Conservation (phyloP, 2,888 invertebrate species). For the Flexamia atlantica region DNA sequence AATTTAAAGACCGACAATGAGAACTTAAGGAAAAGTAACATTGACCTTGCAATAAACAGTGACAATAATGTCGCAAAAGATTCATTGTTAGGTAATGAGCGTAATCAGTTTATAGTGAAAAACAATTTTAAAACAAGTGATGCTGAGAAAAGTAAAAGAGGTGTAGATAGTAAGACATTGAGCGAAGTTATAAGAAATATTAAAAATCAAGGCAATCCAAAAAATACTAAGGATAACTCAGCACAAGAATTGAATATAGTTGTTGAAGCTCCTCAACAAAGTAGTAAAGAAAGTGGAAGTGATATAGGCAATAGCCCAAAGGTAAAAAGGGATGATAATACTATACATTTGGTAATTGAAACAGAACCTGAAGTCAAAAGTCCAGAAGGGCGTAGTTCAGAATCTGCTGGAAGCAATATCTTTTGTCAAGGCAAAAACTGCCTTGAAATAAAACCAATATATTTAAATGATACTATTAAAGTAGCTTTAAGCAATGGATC, state of each 20-base stretch:
- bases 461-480: conserved; percentile 15
- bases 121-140: not conserved
- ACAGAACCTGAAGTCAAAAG: conserved; percentile 29
- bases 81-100: not conserved
- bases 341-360: conserved; percentile 47
- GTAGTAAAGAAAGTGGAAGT: not conserved
- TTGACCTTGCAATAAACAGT: not conserved
- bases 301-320: not conserved
- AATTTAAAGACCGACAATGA: not conserved
- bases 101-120: not conserved
- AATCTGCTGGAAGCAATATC: not conserved
- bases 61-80: not conserved
- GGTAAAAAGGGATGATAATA: conserved; percentile 45
- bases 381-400: not conserved
- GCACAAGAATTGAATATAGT: not conserved
- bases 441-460: conserved; percentile 47
- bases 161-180: not conserved
- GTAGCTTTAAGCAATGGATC: not conserved
- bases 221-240: not conserved
- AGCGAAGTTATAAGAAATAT: not conserved
- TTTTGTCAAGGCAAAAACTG: conserved; percentile 49
- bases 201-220: conserved; percentile 1
- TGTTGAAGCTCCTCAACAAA: not conserved
- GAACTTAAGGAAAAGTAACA: not conserved
- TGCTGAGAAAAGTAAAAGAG: conserved; percentile 24